These are phyloP conservation scores for Marasmarcha lunaedactyla DNA, from an alignment of 2,888 invertebrate species.

Conservation along the genomic window DNA sequence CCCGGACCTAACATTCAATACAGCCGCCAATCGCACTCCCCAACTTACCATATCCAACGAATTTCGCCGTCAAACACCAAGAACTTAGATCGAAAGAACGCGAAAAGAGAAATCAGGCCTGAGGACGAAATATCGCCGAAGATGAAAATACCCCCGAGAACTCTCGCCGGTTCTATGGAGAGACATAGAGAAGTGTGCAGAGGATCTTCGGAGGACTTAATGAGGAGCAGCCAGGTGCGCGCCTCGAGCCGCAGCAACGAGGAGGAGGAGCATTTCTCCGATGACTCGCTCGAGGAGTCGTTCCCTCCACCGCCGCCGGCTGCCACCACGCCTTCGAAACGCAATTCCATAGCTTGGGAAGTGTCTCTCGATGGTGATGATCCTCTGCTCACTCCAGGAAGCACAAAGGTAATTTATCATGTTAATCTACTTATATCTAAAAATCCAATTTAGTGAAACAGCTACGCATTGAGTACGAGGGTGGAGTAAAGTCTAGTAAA, in stretches of 20 bases:
- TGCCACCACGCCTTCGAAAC: constrained; percentile 73
- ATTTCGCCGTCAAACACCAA: constrained; percentile 53
- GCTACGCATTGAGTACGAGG: no score
- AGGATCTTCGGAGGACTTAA: constrained; percentile 64
- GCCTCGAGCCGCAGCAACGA: constrained; percentile 29
- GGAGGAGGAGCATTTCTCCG: constrained; percentile 78
- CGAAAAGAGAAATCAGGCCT: constrained; percentile 44
- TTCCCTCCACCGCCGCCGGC: constrained; percentile 75
- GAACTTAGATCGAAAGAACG: constrained; percentile 39
- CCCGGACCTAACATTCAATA: constrained; percentile 66
- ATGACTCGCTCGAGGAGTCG: constrained; percentile 85
- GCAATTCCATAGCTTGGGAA: constrained; percentile 89
- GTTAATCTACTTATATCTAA: neutral
- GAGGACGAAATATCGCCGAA: constrained; percentile 60
- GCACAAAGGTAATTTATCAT: constrained; percentile 68
- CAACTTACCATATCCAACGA: constrained; percentile 47
- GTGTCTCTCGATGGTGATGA: constrained; percentile 81
- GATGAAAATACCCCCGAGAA: constrained; percentile 75
- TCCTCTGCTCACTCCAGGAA: constrained; percentile 77
- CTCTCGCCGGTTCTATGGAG: constrained; percentile 78
- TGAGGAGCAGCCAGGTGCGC: constrained; percentile 11
- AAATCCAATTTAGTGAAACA: no score
- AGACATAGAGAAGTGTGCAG: constrained; percentile 85
- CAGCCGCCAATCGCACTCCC: constrained; percentile 46
- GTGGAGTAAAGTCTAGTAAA: no score